A percentile compares a stretch with the other conserved stretches of the same genome.
Evolutionary conservation across 2,797 vertebrate species (phyloP).

Genomic region (Siniperca scherzeri): DNA sequence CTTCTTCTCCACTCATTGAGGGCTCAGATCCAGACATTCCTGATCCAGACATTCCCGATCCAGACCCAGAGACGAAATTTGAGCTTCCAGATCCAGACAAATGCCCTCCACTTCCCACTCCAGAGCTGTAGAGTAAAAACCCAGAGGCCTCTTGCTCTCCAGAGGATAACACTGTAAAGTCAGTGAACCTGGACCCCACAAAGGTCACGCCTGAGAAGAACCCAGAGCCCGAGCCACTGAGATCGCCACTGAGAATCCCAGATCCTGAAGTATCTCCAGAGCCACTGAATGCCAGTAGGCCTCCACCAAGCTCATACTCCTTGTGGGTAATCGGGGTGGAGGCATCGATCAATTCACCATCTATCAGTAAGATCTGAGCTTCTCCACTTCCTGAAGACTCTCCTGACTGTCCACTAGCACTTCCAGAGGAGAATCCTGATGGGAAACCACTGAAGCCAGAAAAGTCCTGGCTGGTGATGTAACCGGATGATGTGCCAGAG

Average conservation of each 20-base stretch:
- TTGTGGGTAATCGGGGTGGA: conserved; percentile 39
- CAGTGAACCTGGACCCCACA: conserved; percentile 81
- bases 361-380: conserved; percentile 71
- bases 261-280: conserved; percentile 70
- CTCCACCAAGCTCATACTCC: conserved; percentile 72
- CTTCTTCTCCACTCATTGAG: conserved; percentile 76
- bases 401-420: conserved; percentile 72
- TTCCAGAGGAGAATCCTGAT: conserved; percentile 81
- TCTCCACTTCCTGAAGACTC: conserved; percentile 73
- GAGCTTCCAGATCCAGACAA: conserved; percentile 75
- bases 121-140: conserved; percentile 85
- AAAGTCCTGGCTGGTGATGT: conserved; percentile 75
- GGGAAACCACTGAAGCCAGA: conserved; percentile 86
- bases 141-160: conserved; percentile 89
- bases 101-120: conserved; percentile 83
- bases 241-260: conserved; percentile 72
- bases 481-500: conserved; percentile 69
- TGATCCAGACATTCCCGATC: conserved; percentile 68
- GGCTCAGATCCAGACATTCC: conserved; percentile 72
- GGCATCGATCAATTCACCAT: conserved; percentile 63
- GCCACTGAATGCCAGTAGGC: conserved; percentile 69
- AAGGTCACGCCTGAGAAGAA: conserved; percentile 63
- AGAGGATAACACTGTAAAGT: conserved; percentile 79
- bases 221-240: conserved; percentile 78
- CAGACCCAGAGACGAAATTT: conserved; percentile 83